These are phyloP conservation scores for Monopterus albus DNA, from an alignment of 2,113 vertebrate genomes.

Conservation along the genomic window DNA sequence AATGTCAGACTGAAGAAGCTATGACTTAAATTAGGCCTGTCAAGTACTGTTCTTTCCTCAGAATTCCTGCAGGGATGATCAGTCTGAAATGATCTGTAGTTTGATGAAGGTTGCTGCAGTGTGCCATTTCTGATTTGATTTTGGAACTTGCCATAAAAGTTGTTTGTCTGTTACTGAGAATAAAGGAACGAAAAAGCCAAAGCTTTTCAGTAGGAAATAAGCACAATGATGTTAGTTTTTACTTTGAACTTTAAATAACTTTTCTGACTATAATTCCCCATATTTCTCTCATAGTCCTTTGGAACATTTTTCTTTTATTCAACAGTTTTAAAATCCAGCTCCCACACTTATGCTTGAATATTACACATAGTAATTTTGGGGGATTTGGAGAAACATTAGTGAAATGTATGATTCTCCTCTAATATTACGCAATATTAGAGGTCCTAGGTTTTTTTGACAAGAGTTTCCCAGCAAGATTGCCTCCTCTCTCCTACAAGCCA, in stretches of 20 bases:
- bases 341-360: slow-evolving; percentile 56
- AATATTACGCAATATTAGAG: slow-evolving; percentile 44
- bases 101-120: slow-evolving; percentile 75
- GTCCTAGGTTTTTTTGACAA: slow-evolving; percentile 52
- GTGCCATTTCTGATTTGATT: slow-evolving; percentile 72
- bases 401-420: slow-evolving; percentile 63
- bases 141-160: slow-evolving; percentile 54
- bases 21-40: slow-evolving; percentile 78
- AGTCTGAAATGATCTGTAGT: slow-evolving; percentile 74
- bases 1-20: slow-evolving; percentile 77
- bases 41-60: slow-evolving; percentile 71
- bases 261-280: slow-evolving; percentile 48
- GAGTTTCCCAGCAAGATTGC: slow-evolving; percentile 59
- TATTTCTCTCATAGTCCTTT: slow-evolving; percentile 15
- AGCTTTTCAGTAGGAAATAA: slow-evolving; percentile 1
- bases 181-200: slow-evolving; percentile 16
- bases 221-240: too few species aligned
- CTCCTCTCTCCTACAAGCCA: slow-evolving; percentile 47
- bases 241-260: slow-evolving; percentile 30
- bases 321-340: slow-evolving; percentile 31
- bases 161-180: slow-evolving; percentile 41
- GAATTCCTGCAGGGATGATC: slow-evolving; percentile 61
- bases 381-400: slow-evolving; percentile 53
- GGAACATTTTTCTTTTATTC: slow-evolving; percentile 37
- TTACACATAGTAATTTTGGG: slow-evolving; percentile 43